Conservation (phyloP, 2,113 vertebrate genomes). For the Formicarius rufipectus region DNA sequence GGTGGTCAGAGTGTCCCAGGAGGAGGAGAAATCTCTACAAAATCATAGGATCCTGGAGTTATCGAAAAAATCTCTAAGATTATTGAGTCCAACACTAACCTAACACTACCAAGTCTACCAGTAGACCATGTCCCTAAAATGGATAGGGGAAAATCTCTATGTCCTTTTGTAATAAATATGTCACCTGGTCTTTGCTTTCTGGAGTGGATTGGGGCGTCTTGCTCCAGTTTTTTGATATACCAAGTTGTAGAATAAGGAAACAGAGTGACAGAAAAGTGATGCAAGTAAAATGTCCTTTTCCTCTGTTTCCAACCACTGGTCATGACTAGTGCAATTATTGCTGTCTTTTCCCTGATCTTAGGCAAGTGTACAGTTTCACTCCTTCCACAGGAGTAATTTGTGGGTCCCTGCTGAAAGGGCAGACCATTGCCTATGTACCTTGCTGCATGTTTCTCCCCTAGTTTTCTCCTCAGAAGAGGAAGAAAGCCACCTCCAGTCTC, state of each 20-base stretch:
- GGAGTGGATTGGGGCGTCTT: neutral
- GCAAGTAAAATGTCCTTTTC: neutral
- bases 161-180: neutral
- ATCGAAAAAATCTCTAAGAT: neutral
- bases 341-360: neutral
- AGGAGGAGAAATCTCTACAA: neutral
- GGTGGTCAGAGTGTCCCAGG: neutral
- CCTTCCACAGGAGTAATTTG: neutral
- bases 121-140: neutral
- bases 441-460: neutral
- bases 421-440: neutral
- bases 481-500: neutral
- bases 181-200: neutral
- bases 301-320: neutral
- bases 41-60: neutral
- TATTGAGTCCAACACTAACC: rapidly evolving
- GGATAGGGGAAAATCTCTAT: neutral
- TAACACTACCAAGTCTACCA: neutral
- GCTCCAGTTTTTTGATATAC: neutral
- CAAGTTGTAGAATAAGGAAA: neutral
- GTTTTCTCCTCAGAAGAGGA: neutral
- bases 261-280: neutral
- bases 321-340: neutral
- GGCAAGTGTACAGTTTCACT: neutral
- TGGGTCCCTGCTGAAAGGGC: neutral